Conservation (phyloP, 1,140 invertebrate species). For the Dinoponera quadriceps region DNA sequence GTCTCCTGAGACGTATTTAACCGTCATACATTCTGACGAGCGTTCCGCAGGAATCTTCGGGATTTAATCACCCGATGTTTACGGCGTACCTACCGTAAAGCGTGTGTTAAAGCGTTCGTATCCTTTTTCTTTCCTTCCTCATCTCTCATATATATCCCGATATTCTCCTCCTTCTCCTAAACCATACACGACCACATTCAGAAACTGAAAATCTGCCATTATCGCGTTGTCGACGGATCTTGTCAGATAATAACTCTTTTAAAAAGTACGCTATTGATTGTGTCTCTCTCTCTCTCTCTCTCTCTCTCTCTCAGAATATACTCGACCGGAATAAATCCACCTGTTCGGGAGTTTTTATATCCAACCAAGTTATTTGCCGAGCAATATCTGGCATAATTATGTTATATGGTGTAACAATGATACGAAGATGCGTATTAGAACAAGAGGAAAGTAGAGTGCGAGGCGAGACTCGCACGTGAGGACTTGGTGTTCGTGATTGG, state of each 20-base stretch:
- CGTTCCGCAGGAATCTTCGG: conserved; percentile 5
- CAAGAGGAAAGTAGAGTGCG: background rate
- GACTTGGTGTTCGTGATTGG: background rate
- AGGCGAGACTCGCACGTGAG: background rate
- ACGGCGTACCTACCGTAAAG: conserved; percentile 12
- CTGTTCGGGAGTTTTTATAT: background rate
- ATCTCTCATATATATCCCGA: background rate
- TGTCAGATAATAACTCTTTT: background rate
- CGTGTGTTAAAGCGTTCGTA: conserved; percentile 10
- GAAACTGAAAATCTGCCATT: background rate
- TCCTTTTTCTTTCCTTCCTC: too few relatives aligned
- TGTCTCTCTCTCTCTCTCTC: too few relatives aligned
- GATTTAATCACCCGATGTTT: conserved; percentile 30
- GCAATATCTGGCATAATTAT: background rate
- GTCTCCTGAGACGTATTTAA: conserved; percentile 9
- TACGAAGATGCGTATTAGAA: background rate
- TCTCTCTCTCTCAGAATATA: conserved; percentile 7
- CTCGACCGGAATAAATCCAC: background rate
- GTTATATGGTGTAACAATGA: background rate
- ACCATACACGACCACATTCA: background rate
- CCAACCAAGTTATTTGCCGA: background rate
- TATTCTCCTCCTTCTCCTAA: too few relatives aligned
- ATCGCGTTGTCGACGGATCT: background rate
- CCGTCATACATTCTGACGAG: background rate
- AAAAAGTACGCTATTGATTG: background rate